Percentiles rank a stretch among this genome's conserved stretches.
These are phyloP conservation scores for Cybosia mesomella DNA, from an alignment of 2,888 invertebrate species.

Conservation along the genomic window DNA sequence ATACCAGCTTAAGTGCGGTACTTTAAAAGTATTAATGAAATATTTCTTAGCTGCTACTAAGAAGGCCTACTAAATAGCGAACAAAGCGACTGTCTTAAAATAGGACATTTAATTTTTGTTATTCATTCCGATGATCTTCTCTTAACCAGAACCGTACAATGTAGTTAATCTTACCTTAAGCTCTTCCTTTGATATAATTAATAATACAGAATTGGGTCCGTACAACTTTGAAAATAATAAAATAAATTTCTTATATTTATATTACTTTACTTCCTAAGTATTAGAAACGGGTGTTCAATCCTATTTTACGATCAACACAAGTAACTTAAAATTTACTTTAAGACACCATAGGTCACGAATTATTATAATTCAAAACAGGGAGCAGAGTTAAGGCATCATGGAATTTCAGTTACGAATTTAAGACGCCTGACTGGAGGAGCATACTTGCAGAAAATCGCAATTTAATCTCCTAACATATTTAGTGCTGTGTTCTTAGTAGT, in stretches of 20 bases:
- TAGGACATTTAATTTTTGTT: conserved; percentile 10
- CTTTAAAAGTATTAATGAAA: too few species aligned
- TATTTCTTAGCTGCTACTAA: too few species aligned
- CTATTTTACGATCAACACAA: neutral
- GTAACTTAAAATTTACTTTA: neutral
- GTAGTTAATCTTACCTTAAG: conserved; percentile 16
- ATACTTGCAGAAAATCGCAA: neutral
- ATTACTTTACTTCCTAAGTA: neutral
- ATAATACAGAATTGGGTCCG: conserved; percentile 1
- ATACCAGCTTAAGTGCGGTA: too few species aligned
- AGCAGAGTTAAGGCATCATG: neutral
- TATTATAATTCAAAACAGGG: conserved; percentile 3
- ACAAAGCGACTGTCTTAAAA: neutral
- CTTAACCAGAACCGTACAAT: conserved; percentile 15
- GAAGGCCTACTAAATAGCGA: neutral
- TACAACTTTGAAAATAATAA: neutral
- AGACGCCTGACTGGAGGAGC: neutral
- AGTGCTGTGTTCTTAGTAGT: neutral
- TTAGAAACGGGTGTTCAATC: neutral
- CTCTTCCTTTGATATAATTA: conserved; percentile 7
- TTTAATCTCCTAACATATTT: neutral
- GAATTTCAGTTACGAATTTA: neutral
- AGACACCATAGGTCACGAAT: neutral
- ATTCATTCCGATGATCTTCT: conserved; percentile 19
- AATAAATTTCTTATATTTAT: neutral